These are phyloP conservation scores for Melanotaenia pygmaea DNA, from an alignment of 2,797 vertebrate species.

Conservation along the genomic window DNA sequence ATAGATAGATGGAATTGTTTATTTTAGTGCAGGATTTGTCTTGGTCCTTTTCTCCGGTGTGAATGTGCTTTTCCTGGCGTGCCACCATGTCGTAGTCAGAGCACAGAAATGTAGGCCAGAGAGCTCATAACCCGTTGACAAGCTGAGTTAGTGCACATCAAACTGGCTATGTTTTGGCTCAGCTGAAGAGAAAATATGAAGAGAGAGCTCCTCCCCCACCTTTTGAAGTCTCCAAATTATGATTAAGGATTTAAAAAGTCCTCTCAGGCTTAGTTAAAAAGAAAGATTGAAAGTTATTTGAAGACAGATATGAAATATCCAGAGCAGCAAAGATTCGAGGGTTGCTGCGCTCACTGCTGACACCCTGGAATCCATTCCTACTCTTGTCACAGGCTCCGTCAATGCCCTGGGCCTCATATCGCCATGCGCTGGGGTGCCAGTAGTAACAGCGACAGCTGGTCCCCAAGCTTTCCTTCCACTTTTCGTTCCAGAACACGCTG, in stretches of 20 bases:
- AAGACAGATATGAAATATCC: constrained; percentile 58
- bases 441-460: constrained; percentile 78
- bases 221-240: constrained; percentile 54
- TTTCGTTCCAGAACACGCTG: constrained; percentile 62
- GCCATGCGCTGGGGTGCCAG: constrained; percentile 56
- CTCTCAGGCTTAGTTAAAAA: constrained; percentile 35
- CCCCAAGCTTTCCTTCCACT: constrained; percentile 62
- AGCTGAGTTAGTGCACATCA: constrained; percentile 47
- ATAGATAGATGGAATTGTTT: too few relatives aligned
- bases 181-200: constrained; percentile 48
- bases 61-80: constrained; percentile 16
- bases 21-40: too few relatives aligned
- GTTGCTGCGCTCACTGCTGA: constrained; percentile 38
- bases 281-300: constrained; percentile 48
- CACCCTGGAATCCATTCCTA: constrained; percentile 57
- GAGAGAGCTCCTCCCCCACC: constrained; percentile 40
- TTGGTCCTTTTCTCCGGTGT: neutral
- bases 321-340: constrained; percentile 24
- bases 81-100: constrained; percentile 30
- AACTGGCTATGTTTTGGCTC: constrained; percentile 43
- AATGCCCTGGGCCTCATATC: constrained; percentile 50
- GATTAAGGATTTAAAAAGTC: constrained; percentile 23
- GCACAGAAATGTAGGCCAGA: constrained; percentile 63
- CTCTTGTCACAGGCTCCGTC: constrained; percentile 63
- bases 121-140: constrained; percentile 50